Conservation (phyloP, 1,140 invertebrate species). For the Drosophila tropicalis region DNA sequence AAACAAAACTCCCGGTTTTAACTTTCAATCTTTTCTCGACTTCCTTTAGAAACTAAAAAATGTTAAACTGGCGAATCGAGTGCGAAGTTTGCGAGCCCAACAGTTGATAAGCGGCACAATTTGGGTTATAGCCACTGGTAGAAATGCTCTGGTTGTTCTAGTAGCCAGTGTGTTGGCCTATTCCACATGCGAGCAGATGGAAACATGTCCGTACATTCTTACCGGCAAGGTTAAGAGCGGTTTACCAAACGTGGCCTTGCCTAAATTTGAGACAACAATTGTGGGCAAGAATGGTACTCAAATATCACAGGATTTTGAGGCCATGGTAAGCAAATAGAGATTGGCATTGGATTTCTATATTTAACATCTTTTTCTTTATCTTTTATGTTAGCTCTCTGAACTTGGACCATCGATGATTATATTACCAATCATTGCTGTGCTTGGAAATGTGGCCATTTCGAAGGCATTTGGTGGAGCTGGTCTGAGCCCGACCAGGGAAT, state of each 20-base stretch:
- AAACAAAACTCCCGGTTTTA: not conserved
- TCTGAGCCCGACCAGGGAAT: slow-evolving; percentile 92
- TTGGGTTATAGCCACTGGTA: slow-evolving; percentile 89
- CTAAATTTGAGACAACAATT: slow-evolving; percentile 86
- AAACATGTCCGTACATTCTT: slow-evolving; percentile 86
- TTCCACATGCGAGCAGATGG: slow-evolving; percentile 82
- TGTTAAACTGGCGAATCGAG: slow-evolving; percentile 82
- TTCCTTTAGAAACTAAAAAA: slow-evolving; percentile 88
- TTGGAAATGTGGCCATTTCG: slow-evolving; percentile 93
- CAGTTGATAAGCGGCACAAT: slow-evolving; percentile 84
- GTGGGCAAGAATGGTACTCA: slow-evolving; percentile 84
- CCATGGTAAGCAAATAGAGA: slow-evolving; percentile 81
- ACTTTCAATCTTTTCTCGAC: not conserved
- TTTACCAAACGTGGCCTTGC: slow-evolving; percentile 85
- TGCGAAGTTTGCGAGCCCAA: slow-evolving; percentile 49
- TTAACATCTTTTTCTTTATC: not conserved
- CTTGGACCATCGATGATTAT: slow-evolving; percentile 90
- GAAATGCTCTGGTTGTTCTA: slow-evolving; percentile 91
- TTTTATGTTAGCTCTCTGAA: slow-evolving; percentile 83
- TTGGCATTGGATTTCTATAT: not conserved
- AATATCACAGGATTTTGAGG: slow-evolving; percentile 83
- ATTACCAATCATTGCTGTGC: slow-evolving; percentile 91
- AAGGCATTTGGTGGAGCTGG: slow-evolving; percentile 92
- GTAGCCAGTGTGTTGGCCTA: slow-evolving; percentile 86
- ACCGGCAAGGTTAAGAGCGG: slow-evolving; percentile 87